These are phyloP conservation scores for Marronus borbonicus DNA, from an alignment of 2,888 invertebrate species.

Conservation along the genomic window DNA sequence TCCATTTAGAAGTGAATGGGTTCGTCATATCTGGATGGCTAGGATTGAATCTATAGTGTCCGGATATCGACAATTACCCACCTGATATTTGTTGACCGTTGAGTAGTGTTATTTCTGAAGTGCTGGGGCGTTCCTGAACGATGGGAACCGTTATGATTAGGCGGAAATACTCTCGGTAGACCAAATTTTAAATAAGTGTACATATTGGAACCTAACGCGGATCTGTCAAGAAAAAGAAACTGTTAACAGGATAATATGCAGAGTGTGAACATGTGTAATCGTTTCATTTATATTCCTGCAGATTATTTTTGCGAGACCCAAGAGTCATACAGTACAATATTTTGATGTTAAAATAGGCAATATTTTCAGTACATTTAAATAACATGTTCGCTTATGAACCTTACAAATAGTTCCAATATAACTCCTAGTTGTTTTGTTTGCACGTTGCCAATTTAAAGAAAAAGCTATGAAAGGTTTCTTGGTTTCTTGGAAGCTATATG, in stretches of 20 bases:
- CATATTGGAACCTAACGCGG: constrained; percentile 91
- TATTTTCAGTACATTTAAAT: no score
- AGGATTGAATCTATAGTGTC: neutral
- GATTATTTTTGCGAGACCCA: no score
- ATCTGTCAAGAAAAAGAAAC: constrained; percentile 70
- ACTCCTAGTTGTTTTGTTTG: no score
- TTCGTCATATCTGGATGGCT: neutral
- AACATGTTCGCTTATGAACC: no score
- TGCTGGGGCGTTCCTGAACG: constrained; percentile 77
- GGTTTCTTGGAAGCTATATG: no score
- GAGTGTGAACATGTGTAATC: no score
- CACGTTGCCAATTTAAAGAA: no score
- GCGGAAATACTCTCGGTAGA: constrained; percentile 91
- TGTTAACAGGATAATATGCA: neutral
- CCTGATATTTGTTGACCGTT: constrained; percentile 51
- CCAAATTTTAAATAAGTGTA: constrained; percentile 96
- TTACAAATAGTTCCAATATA: no score
- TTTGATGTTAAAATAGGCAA: no score
- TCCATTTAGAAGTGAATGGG: neutral
- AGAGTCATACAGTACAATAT: no score
- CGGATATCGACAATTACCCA: constrained; percentile 48
- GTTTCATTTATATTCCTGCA: no score
- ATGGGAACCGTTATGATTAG: constrained; percentile 82
- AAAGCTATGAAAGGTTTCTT: no score
- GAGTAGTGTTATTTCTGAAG: constrained; percentile 58